Conservation (phyloP, 2,797 vertebrate genomes). For the Melanotaenia pygmaea region DNA sequence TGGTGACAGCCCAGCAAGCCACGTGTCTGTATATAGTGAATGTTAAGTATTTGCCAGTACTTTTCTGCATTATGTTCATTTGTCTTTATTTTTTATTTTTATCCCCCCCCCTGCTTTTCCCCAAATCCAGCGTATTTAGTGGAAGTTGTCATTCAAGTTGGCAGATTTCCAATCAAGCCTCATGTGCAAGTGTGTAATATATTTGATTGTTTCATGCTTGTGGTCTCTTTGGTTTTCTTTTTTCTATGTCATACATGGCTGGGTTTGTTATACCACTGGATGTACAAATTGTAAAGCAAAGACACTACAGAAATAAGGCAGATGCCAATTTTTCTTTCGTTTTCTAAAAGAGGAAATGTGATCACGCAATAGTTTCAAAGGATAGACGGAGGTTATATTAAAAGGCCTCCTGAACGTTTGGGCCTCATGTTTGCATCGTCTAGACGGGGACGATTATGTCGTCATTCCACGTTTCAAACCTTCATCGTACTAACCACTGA, state of each 20-base stretch:
- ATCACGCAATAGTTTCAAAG: slow-evolving; percentile 72
- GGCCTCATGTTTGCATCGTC: slow-evolving; percentile 71
- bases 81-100: slow-evolving; percentile 52
- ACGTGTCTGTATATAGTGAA: slow-evolving; percentile 93
- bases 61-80: slow-evolving; percentile 75
- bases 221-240: slow-evolving; percentile 59
- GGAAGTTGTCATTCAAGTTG: slow-evolving; percentile 75
- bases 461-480: slow-evolving; percentile 12
- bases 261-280: slow-evolving; percentile 87
- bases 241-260: slow-evolving; percentile 77
- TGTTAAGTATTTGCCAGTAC: slow-evolving; percentile 93
- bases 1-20: slow-evolving; percentile 86
- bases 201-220: slow-evolving; percentile 88
- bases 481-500: slow-evolving; percentile 24
- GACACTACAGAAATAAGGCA: slow-evolving; percentile 74
- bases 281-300: slow-evolving; percentile 85
- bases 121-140: slow-evolving; percentile 78
- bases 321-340: slow-evolving; percentile 53
- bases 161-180: slow-evolving; percentile 65
- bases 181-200: slow-evolving; percentile 85
- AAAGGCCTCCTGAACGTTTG: slow-evolving; percentile 45
- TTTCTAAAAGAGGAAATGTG: slow-evolving; percentile 73
- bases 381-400: slow-evolving; percentile 56
- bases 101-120: background rate
- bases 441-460: slow-evolving; percentile 50